Conservation (phyloP, 2,888 invertebrate species). For the Noctua comes region DNA sequence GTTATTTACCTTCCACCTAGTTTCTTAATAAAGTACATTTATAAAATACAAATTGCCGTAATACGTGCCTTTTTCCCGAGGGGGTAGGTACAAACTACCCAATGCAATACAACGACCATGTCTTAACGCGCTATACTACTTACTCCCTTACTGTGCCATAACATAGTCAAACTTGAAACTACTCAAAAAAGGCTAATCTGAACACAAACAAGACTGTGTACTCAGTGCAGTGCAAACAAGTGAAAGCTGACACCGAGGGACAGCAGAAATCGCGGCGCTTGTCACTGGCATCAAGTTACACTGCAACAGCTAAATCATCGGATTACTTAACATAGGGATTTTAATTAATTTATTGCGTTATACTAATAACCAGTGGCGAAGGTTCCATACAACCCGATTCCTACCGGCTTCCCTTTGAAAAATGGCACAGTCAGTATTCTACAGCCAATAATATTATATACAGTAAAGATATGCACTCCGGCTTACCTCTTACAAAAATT, state of each 20-base stretch:
- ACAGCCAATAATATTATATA: no score
- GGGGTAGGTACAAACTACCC: not conserved
- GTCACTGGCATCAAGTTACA: conserved; percentile 24
- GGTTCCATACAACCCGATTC: no score
- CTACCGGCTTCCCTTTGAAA: no score
- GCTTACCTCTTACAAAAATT: no score
- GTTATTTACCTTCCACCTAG: not conserved
- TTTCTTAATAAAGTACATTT: conserved; percentile 14
- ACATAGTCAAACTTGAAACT: not conserved
- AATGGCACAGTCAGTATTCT: no score
- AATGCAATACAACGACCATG: not conserved
- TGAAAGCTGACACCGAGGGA: conserved; percentile 42
- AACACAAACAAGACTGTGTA: conserved; percentile 17
- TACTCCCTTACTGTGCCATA: not conserved
- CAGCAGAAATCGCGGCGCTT: conserved; percentile 5
- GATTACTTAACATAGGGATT: conserved; percentile 14
- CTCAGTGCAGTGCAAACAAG: conserved; percentile 7
- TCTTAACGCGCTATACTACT: not conserved
- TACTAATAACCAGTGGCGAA: no score
- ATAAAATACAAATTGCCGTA: not conserved
- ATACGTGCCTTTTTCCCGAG: not conserved
- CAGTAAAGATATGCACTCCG: no score
- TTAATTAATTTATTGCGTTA: conserved; percentile 1
- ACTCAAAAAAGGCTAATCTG: not conserved
- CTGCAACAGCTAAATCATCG: conserved; percentile 22